These are phyloP conservation scores for Bombus turneri DNA, from an alignment of 1,140 invertebrate species.

Conservation along the genomic window DNA sequence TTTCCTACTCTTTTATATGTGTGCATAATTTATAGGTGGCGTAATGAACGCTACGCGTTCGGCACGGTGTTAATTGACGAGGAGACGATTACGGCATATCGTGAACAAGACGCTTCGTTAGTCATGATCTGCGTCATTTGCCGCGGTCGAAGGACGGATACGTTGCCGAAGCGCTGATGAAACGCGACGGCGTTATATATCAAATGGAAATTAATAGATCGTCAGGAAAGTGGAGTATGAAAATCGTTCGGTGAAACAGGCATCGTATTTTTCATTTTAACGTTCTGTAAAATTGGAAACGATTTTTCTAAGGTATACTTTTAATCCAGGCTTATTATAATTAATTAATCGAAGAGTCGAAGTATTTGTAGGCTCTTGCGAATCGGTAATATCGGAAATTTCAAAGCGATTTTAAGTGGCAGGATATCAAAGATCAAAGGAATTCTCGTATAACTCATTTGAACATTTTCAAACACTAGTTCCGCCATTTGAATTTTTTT, in stretches of 20 bases:
- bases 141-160: conserved; percentile 49
- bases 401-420: background rate
- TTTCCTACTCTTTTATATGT: conserved; percentile 9
- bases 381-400: background rate
- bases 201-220: conserved; percentile 16
- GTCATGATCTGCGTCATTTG: conserved; percentile 73
- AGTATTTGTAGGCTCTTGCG: background rate
- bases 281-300: background rate
- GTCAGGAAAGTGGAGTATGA: conserved; percentile 17
- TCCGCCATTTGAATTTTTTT: no score
- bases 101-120: conserved; percentile 74
- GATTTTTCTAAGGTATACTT: background rate
- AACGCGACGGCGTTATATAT: conserved; percentile 13
- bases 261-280: background rate
- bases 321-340: background rate
- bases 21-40: conserved; percentile 70
- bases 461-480: background rate
- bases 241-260: background rate
- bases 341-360: background rate
- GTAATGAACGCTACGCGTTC: conserved; percentile 66
- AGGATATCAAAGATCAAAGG: background rate
- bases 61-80: conserved; percentile 73
- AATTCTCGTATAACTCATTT: background rate
- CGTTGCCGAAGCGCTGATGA: conserved; percentile 11
- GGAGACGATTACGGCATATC: conserved; percentile 71